Percentiles rank a stretch among this genome's conserved stretches.
Conservation (phyloP, 2,113 vertebrate species). For the Porphyrio hochstetteri region DNA sequence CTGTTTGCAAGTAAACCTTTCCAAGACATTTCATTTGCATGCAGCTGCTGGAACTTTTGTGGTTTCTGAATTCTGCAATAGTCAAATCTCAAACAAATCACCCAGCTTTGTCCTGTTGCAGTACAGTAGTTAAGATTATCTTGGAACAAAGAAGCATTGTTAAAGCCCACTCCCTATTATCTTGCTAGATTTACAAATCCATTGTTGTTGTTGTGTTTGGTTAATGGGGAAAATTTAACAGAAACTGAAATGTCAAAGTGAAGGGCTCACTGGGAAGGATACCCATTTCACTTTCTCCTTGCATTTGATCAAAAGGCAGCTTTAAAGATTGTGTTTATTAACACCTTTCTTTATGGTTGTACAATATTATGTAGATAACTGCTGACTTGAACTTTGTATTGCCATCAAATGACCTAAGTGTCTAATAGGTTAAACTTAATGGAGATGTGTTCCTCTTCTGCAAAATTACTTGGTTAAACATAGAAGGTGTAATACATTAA, state of each 20-base stretch:
- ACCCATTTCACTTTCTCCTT: neutral
- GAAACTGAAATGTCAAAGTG: neutral
- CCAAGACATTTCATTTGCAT: constrained; percentile 56
- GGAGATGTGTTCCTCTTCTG: neutral
- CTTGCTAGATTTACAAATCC: constrained; percentile 4
- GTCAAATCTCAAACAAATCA: constrained; percentile 65
- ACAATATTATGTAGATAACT: neutral
- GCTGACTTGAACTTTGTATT: neutral
- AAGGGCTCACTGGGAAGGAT: neutral
- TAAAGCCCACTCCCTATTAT: neutral
- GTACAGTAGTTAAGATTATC: neutral
- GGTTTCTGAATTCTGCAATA: constrained; percentile 48
- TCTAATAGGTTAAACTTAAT: neutral
- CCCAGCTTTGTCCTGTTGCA: neutral
- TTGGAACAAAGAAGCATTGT: constrained; percentile 15
- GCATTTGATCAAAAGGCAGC: neutral
- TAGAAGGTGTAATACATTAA: neutral
- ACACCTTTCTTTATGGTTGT: neutral
- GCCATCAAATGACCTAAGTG: neutral
- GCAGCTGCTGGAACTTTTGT: constrained; percentile 40
- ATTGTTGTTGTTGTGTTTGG: neutral
- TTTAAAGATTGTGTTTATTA: neutral
- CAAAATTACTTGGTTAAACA: neutral
- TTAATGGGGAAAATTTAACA: neutral
- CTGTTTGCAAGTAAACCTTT: neutral